phyloP scores from a whole-genome alignment of 2,888 invertebrate species.

The Philereme transversata region DNA sequence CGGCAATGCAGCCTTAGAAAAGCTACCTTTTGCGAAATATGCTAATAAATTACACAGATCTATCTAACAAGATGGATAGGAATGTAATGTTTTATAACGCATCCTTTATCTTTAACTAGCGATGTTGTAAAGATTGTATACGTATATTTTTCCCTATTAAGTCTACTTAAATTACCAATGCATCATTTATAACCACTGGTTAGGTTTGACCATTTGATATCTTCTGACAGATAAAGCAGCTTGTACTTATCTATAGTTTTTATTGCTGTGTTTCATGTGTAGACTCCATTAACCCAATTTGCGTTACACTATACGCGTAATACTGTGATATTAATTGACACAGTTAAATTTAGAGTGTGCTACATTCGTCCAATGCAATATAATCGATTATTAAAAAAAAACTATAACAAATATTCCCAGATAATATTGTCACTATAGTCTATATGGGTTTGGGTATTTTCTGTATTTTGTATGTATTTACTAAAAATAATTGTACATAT shows the following conservation, averaged over 20 bases:
- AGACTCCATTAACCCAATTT: constrained; percentile 36
- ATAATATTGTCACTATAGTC: no score
- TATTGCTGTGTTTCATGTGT: constrained; percentile 36
- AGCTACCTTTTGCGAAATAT: constrained; percentile 22
- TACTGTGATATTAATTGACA: constrained; percentile 31
- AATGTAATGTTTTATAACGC: constrained; percentile 23
- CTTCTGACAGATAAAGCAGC: constrained; percentile 33
- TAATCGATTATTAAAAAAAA: no score
- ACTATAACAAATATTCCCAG: no score
- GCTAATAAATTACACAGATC: constrained; percentile 7
- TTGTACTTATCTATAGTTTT: constrained; percentile 37
- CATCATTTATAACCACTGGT: constrained; percentile 21
- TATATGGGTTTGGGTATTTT: no score
- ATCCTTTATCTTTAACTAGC: constrained; percentile 21
- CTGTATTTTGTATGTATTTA: no score
- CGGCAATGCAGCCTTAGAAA: constrained; percentile 21
- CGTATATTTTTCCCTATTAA: not conserved
- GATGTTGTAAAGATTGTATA: constrained; percentile 27
- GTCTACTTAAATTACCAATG: not conserved
- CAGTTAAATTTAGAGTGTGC: constrained; percentile 9
- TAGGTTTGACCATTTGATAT: constrained; percentile 27
- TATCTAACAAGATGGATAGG: constrained; percentile 16
- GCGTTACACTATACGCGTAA: constrained; percentile 24
- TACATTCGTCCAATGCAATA: not conserved
- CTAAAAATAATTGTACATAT: no score